Base-by-base conservation (phyloP, 1,140 invertebrate species). In the Lasaia peninsularis region DNA sequence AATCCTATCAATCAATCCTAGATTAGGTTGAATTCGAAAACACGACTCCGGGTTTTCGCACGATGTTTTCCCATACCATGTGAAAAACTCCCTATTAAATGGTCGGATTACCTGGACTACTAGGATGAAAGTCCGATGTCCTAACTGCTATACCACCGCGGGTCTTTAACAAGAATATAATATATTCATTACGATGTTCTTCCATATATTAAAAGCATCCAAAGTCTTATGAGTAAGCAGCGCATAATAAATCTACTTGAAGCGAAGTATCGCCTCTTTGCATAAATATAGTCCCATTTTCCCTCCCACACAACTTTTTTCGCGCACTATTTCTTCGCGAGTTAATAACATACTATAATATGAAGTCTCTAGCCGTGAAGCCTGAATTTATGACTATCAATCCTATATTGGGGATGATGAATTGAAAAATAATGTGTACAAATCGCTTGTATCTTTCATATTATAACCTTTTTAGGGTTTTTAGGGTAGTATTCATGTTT, bases 371-470 rank as follows among this genome's bases (percentile, higher is more conserved):
- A 31, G 50, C n/a, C 7, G n/a, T n/a, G 18, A 11, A 14, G 28
- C 11, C 11, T 8, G 37, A 61, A 63, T 66, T 66, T 66, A 66
- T 59, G 60, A 40, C 49, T 63, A 63, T 63, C 60, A 66, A 66
- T 62, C 48, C 64, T 50, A 33, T 32, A 31, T 35, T 40, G 11
- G 64, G 56, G 53, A 62, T 66, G 64, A 62, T 66, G 57, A 66
- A 66, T 66, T 66, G 60, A 50, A 66, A 66, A 66, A 52, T 66
- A 66, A 66, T 63, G 60, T 37, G 60, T 50, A 53, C 53, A 59
- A 62, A 28, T n/a, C n/a, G n/a, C n/a, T n/a, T n/a, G n/a, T n/a
- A n/a, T n/a, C n/a, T n/a, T n/a, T n/a, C n/a, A n/a, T n/a, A n/a
- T n/a, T n/a, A n/a, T n/a, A n/a, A n/a, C n/a, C n/a, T n/a, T n/a